Evolutionary conservation across 1,140 invertebrate genomes (phyloP).

Genomic region (Nephotettix cincticeps): DNA sequence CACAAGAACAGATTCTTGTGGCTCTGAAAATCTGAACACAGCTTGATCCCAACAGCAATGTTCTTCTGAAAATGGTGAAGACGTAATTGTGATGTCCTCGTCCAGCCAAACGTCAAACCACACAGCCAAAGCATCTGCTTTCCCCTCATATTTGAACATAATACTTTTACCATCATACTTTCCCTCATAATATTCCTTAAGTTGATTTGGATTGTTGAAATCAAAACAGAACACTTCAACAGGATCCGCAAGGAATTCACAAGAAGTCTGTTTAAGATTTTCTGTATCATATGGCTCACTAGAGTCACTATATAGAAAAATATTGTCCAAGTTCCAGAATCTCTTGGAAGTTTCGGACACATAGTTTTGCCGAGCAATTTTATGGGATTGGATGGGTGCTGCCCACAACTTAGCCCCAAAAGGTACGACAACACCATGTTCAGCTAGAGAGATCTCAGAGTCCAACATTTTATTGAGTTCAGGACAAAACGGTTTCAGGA

Average conservation of each 20-base stretch:
- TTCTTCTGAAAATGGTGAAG: constrained; percentile 42
- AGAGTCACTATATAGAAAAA: constrained; percentile 2
- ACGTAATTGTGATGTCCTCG: constrained; percentile 58
- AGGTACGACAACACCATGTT: constrained; percentile 59
- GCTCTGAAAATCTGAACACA: constrained; percentile 56
- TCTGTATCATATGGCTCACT: constrained; percentile 68
- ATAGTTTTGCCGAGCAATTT: constrained; percentile 34
- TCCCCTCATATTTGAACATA: constrained; percentile 44
- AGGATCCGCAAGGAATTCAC: constrained; percentile 56
- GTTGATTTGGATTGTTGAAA: constrained; percentile 59
- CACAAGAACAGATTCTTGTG: constrained; percentile 38
- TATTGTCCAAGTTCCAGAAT: neutral
- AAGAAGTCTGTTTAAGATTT: constrained; percentile 54
- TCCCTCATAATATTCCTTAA: constrained; percentile 43
- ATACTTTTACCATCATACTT: constrained; percentile 7
- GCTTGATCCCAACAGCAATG: constrained; percentile 74
- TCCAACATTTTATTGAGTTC: neutral
- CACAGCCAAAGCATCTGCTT: constrained; percentile 61
- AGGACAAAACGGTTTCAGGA: constrained; percentile 48
- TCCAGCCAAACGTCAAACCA: constrained; percentile 76
- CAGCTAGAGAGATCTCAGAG: neutral
- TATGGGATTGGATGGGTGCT: constrained; percentile 54
- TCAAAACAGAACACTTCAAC: constrained; percentile 58
- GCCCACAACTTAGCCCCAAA: constrained; percentile 61
- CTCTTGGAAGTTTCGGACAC: neutral